Evolutionary conservation across 2,888 invertebrate species (phyloP).

Genomic region (Cheiracanthium punctorium): DNA sequence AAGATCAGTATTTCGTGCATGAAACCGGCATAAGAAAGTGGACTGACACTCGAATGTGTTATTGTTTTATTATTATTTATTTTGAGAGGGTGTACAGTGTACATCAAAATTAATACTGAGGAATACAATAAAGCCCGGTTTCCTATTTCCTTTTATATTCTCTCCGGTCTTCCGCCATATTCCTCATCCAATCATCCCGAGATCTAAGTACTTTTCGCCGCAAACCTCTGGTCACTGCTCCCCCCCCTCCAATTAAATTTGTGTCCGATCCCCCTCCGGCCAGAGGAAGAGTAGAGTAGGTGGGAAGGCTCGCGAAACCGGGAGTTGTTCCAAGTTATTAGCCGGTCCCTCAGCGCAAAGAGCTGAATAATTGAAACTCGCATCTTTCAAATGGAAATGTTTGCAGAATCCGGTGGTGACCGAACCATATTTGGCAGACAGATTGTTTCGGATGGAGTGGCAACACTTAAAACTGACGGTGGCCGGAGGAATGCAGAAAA

Average conservation of each 20-base stretch:
- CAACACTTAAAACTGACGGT: neutral
- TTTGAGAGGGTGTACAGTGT: too few species aligned
- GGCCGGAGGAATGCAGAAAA: neutral
- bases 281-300: too few species aligned
- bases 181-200: neutral
- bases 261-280: neutral
- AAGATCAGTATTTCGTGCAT: too few species aligned
- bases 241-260: slow-evolving; percentile 5
- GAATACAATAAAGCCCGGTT: too few species aligned
- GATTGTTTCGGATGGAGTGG: neutral
- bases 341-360: slow-evolving; percentile 27
- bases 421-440: slow-evolving; percentile 1
- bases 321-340: slow-evolving; percentile 49
- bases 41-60: too few species aligned
- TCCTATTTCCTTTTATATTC: too few species aligned
- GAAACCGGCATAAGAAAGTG: too few species aligned
- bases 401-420: slow-evolving; percentile 36
- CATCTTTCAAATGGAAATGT: slow-evolving; percentile 64
- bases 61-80: too few species aligned
- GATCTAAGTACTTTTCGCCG: neutral
- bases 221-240: neutral
- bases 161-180: too few species aligned
- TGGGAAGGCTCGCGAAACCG: too few species aligned
- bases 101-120: too few species aligned
- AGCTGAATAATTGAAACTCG: slow-evolving; percentile 62